Evolutionary conservation across 1,140 invertebrate genomes (phyloP), one percentile per base, ranked within the genome.

Genomic region (Papilio polyxenes): DNA sequence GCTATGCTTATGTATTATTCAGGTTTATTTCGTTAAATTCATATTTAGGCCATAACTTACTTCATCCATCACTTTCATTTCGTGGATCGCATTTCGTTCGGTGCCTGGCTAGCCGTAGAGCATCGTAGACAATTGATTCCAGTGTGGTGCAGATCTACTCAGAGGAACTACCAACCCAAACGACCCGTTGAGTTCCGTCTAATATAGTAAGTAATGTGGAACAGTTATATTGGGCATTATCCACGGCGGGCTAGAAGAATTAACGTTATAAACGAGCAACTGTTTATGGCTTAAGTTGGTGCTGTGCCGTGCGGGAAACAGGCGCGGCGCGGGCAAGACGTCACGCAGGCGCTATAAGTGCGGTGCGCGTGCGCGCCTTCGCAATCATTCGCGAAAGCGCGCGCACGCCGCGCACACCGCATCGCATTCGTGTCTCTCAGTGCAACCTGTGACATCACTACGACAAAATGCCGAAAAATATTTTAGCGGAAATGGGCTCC

Each of bases 401-500:
- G 51, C 89, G 91, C 85, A 81, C 75, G 83, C 81, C 87, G 91
- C 89, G 90, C 89, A 87, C 83, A 78, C 84, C 83, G 86, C 87
- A 84, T 82, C 84, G 86, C 87, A 85, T 82, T 86, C 81, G 87
- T 85, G 82, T 85, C 84, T 76, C 84, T 85, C 81, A 31, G 75
- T 77, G 59, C 51, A 83, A 85, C 81, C 77, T 81, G 86, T 85
- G 87, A 80, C 80, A 81, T 79, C 74, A 79, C 84, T 85, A 84
- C 53, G 85, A 74, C 88, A 94, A 88, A 82, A 94, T 94, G 92
- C 92, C 92, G 85, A 92, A 92, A 82, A 92, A 94, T 83, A 92
- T 94, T 74, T 83, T 94, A 84, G 92, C 91, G 48, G 92, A 94
- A 86, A 92, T 94, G 92, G 92, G 92, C 85, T 94, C 92, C 87